Evolutionary conservation across 2,888 invertebrate genomes (phyloP), one percentile per base, ranked within the genome.

Genomic region (Parochlus steinenii): DNA sequence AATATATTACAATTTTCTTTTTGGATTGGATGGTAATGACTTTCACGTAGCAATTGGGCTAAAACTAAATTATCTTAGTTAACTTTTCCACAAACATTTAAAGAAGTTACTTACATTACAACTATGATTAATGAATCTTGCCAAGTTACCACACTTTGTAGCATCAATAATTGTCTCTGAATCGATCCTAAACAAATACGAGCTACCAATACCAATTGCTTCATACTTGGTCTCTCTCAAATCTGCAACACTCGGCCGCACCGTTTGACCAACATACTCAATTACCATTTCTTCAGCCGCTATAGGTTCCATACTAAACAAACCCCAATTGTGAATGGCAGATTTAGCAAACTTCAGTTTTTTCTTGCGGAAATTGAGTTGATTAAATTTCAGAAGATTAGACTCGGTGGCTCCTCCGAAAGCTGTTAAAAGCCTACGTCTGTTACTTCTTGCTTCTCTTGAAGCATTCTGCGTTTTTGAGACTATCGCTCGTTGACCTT

Each of bases 241-340:
- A 63, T 99, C 98, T 20, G 98, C 97, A 37, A 98, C 79, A 37
- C 83, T 72, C 4, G 87, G 86, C 35, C 95, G 71, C 41, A 95
- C 75, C 75, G 85, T 86, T 62, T 97, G 92, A 0, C 98, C 98
- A 32, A 98, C 95, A 62, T 99, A 99, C 61, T 99, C 98, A 43
- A 99, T 95, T 43, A 95, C 97, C 97, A 98, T 97, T 64, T 98
- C 97, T 58, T 98, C 97, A 1, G 93, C 90, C 2, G 90, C 92
- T 46, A 98, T 98, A n/a, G 90, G 86, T 61, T 97, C 97, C 79
- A 89, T 74, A 3, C 98, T 97, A 58, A 97, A 98, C 42, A 98
- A 62, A 33, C 98, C 98, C 97, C 98, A 98, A 59, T 97, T 95
- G 65, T 99, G 98, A 52, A 99, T 99, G 25, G 83, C 82, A 31